phyloP scores from a whole-genome alignment of 2,888 invertebrate species.

The Pseudococcus jackbeardsleyi region DNA sequence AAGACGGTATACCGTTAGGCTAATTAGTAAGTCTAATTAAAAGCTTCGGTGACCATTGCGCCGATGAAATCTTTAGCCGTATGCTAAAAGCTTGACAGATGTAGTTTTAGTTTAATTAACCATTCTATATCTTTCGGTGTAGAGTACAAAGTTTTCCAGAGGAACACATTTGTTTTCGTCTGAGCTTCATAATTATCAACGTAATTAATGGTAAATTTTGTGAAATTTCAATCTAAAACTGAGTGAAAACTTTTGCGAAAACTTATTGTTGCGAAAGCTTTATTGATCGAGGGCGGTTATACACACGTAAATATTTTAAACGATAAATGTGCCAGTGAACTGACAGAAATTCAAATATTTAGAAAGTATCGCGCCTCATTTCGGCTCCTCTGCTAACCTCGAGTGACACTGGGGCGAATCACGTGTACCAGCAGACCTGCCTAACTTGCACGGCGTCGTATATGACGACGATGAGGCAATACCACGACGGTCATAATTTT shows the following conservation, averaged over 20 bases:
- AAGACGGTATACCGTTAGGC: neutral
- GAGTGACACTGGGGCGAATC: neutral
- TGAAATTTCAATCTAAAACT: constrained; percentile 49
- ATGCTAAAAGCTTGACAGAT: constrained; percentile 41
- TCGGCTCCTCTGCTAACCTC: neutral
- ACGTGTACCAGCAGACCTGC: no score
- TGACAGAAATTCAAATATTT: constrained; percentile 36
- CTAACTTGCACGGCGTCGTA: no score
- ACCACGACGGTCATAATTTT: neutral
- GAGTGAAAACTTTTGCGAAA: constrained; percentile 18
- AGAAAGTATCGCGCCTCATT: constrained; percentile 30
- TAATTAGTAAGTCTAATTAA: constrained; percentile 43
- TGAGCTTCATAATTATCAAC: constrained; percentile 48
- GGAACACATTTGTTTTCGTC: constrained; percentile 34
- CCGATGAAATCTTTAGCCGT: constrained; percentile 8
- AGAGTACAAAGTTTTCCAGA: constrained; percentile 9
- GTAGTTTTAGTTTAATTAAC: constrained; percentile 50
- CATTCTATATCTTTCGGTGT: constrained; percentile 20
- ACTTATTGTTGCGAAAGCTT: constrained; percentile 43
- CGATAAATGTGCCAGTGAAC: constrained; percentile 34
- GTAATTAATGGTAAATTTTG: constrained; percentile 50
- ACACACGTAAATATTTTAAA: constrained; percentile 27
- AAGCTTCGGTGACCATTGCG: constrained; percentile 35
- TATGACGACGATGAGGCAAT: neutral
- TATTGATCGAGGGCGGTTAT: constrained; percentile 24